phyloP scores from a whole-genome alignment of 2,113 vertebrate species.

The Sardina pilchardus region DNA sequence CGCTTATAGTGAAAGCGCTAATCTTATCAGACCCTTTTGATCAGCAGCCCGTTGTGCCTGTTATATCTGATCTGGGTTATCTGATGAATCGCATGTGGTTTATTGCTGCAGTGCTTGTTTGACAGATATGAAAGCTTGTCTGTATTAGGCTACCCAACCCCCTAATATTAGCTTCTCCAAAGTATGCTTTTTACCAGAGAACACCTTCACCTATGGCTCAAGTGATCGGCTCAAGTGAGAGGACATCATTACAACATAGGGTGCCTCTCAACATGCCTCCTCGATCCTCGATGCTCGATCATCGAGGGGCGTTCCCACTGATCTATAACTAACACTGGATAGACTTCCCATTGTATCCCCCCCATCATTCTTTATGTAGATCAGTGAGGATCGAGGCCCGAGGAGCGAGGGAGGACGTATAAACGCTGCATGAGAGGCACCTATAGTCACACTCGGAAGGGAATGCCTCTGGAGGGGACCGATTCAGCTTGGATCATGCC shows the following conservation, averaged over 20 bases:
- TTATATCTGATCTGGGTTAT: neutral
- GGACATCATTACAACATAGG: neutral
- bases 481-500: neutral
- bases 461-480: neutral
- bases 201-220: neutral
- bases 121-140: neutral
- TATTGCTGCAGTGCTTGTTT: neutral
- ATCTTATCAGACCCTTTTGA: too few relatives aligned
- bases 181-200: neutral
- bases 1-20: too few relatives aligned
- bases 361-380: too few relatives aligned
- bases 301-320: too few relatives aligned
- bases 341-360: too few relatives aligned
- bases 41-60: neutral
- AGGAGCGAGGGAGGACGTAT: too few relatives aligned
- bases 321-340: too few relatives aligned
- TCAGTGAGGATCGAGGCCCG: too few relatives aligned
- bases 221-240: too few relatives aligned
- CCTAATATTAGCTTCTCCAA: neutral
- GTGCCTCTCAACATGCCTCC: too few relatives aligned
- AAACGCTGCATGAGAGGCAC: too few relatives aligned
- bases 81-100: neutral
- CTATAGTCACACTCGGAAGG: neutral
- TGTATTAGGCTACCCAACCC: neutral
- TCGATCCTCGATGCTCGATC: too few relatives aligned